phyloP scores from a whole-genome alignment of 2,888 invertebrate genomes.

The Augiades crinisus region DNA sequence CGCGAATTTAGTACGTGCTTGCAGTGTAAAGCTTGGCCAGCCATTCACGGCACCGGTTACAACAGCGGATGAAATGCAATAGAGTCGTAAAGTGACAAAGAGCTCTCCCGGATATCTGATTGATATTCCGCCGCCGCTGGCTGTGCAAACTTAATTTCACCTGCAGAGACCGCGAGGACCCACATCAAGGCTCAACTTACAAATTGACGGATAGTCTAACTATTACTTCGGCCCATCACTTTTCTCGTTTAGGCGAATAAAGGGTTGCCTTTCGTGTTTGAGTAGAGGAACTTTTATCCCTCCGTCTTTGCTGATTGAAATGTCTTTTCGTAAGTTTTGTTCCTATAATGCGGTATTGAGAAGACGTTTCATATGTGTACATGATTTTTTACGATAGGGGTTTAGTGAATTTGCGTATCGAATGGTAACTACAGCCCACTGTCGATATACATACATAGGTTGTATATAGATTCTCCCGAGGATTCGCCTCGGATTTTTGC shows the following conservation, averaged over 20 bases:
- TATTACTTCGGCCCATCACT: not conserved
- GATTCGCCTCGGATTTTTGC: too few relatives aligned
- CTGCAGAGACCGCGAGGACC: not conserved
- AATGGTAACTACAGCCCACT: too few relatives aligned
- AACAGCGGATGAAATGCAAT: slow-evolving; percentile 34
- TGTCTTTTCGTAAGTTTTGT: too few relatives aligned
- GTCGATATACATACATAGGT: too few relatives aligned
- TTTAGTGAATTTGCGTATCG: too few relatives aligned
- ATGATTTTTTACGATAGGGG: too few relatives aligned
- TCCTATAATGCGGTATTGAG: too few relatives aligned
- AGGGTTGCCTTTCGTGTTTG: not conserved
- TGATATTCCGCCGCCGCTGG: slow-evolving; percentile 19
- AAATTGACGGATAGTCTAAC: slow-evolving; percentile 4
- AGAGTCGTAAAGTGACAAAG: too few relatives aligned
- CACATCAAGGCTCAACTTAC: slow-evolving; percentile 4
- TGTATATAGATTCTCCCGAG: too few relatives aligned
- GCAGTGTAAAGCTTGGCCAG: slow-evolving; percentile 29
- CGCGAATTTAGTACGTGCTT: slow-evolving; percentile 34
- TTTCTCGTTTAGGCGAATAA: not conserved
- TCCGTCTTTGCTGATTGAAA: not conserved
- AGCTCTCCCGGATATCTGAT: too few relatives aligned
- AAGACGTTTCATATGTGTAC: too few relatives aligned
- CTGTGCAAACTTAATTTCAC: not conserved
- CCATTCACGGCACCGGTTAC: slow-evolving; percentile 32
- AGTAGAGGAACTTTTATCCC: not conserved